phyloP scores from a whole-genome alignment of 23 tunicate species.

The Oikopleura dioica region DNA sequence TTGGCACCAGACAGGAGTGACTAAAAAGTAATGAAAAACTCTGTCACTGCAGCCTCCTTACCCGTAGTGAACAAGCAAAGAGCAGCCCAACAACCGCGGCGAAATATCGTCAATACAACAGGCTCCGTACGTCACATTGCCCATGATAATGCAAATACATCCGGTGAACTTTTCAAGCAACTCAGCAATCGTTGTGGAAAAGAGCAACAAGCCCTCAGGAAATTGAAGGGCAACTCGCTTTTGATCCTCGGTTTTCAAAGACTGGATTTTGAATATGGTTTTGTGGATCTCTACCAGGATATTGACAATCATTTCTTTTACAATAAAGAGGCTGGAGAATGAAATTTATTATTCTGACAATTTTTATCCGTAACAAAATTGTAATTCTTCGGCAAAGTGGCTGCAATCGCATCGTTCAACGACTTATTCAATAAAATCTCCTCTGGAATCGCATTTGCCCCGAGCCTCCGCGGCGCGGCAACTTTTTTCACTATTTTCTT shows the following conservation, averaged over 20 bases:
- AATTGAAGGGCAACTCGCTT: constrained; percentile 78
- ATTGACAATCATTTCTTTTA: no score
- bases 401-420: constrained; percentile 35
- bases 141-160: constrained; percentile 78
- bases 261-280: constrained; percentile 43
- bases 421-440: constrained; percentile 37
- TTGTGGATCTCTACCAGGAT: constrained; percentile 84
- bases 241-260: constrained; percentile 21
- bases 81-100: constrained; percentile 60
- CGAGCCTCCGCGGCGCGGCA: not conserved
- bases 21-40: no score
- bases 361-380: no score
- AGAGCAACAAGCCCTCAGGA: constrained; percentile 77
- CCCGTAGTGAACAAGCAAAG: constrained; percentile 84
- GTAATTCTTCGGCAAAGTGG: constrained; percentile 42
- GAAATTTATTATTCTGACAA: no score
- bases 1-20: constrained; percentile 74
- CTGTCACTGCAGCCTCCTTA: no score
- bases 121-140: constrained; percentile 91
- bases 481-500: not conserved
- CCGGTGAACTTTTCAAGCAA: constrained; percentile 69
- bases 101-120: constrained; percentile 86
- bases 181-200: constrained; percentile 67
- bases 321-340: no score
- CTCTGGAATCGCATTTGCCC: constrained; percentile 43